A percentile compares a stretch with the other conserved stretches of the same genome.
phyloP scores from a whole-genome alignment of 2,797 vertebrate species.

The Sebastes hubbsi region DNA sequence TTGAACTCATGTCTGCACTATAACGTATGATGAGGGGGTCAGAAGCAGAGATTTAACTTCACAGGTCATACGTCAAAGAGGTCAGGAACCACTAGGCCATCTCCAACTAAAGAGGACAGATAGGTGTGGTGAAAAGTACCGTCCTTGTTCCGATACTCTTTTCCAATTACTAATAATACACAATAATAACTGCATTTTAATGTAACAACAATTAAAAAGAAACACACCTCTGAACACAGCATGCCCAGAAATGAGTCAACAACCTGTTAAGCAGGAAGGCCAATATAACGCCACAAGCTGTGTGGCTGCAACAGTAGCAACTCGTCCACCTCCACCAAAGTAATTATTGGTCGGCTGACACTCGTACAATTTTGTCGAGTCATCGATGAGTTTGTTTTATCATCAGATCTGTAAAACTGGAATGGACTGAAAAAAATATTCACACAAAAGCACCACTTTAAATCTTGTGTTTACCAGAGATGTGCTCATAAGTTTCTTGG shows the following conservation, averaged over 20 bases:
- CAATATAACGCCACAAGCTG: background rate
- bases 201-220: background rate
- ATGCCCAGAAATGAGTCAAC: slow-evolving; percentile 1
- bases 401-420: too few species aligned
- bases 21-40: too few species aligned
- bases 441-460: too few species aligned
- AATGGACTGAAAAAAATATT: too few species aligned
- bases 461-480: background rate
- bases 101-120: background rate
- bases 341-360: too few species aligned
- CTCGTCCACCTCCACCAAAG: too few species aligned
- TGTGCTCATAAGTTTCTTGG: background rate
- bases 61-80: background rate
- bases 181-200: background rate
- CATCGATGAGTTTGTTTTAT: too few species aligned
- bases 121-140: background rate
- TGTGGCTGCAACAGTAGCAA: background rate
- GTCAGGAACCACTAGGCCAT: too few species aligned
- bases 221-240: slow-evolving; percentile 24
- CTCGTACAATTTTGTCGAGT: too few species aligned
- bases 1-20: background rate
- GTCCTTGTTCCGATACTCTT: background rate
- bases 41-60: background rate
- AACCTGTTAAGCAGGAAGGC: slow-evolving; percentile 65
- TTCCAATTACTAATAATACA: background rate